Base-by-base conservation (phyloP, 2,113 vertebrate genomes). In the Poicephalus meyeri region DNA sequence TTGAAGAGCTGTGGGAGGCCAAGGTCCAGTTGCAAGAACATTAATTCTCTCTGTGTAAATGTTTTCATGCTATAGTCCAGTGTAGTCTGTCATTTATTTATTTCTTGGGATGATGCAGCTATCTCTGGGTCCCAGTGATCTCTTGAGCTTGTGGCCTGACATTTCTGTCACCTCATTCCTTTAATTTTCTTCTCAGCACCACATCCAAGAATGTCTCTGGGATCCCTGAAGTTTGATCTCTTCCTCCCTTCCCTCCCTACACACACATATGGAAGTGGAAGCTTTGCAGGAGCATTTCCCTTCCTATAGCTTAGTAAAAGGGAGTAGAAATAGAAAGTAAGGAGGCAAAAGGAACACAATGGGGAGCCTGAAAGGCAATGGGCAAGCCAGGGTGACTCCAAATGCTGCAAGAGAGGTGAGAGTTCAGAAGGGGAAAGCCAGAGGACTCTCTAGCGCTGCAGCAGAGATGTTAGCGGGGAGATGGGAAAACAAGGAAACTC, bases 1-100 rank as follows among this genome's bases (percentile, higher is more conserved):
- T 5, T 89, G 89, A 91, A 85, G 87, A 92, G 90, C 64, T 1
- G 24, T 61, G 66, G 78, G 89, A 94, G 94, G 91, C 92, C 96
- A 94, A 96, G 94, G 95, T 94, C 96, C 92, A 69, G 55, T 56
- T 92, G 46, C 89, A 82, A 42, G 35, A 87, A 83, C 90, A 95
- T 95, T 93, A 66, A 91, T 97, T 95, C 84, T 87, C 86, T 72
- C 63, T 88, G 64, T 86, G 89, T 88, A 93, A 78, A 46, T 91
- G 72, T 95, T 97, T 97, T 86, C 25, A 2, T 37, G 66, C 86
- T 56, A 2, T 80, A 70, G 58, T 21, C 58, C 44, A 39, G 55
- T 76, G 71, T 89, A 78, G 42, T 47, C 82, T 88, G 91, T 89
- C 85, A 74, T 84, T 94, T 74, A 25, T 52, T 91, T 80, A 28